These are phyloP conservation scores for Tachina grossa DNA, from an alignment of 2,888 invertebrate species.

Conservation along the genomic window DNA sequence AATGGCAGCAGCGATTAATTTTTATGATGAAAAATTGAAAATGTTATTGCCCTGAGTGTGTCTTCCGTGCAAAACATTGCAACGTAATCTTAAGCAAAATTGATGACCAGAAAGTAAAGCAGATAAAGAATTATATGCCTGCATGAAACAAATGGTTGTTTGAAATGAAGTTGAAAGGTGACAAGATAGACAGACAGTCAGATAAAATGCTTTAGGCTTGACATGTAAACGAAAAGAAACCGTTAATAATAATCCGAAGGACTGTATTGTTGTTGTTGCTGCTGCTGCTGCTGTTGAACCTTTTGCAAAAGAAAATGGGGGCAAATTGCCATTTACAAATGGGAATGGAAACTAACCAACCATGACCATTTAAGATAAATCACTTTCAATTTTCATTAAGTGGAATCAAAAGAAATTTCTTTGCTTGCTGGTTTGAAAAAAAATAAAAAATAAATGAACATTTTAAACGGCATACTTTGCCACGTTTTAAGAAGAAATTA, in stretches of 20 bases:
- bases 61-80: background rate
- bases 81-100: conserved; percentile 32
- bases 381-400: background rate
- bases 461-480: too few species aligned
- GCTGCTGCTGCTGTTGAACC: background rate
- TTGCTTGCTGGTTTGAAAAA: too few species aligned
- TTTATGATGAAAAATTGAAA: conserved; percentile 67
- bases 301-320: too few species aligned
- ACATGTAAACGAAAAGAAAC: too few species aligned
- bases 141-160: background rate
- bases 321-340: background rate
- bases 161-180: conserved; percentile 31
- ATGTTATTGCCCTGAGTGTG: conserved; percentile 54
- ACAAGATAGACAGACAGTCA: background rate
- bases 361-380: background rate
- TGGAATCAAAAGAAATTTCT: too few species aligned
- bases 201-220: conserved; percentile 23
- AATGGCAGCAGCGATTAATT: conserved; percentile 56
- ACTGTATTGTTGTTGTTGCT: background rate
- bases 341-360: background rate
- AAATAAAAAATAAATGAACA: too few species aligned
- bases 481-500: too few species aligned
- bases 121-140: background rate
- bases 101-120: conserved; percentile 26
- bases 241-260: background rate